Evolutionary conservation across 2,113 vertebrate genomes (phyloP).

Genomic region (Myiozetetes cayanensis): DNA sequence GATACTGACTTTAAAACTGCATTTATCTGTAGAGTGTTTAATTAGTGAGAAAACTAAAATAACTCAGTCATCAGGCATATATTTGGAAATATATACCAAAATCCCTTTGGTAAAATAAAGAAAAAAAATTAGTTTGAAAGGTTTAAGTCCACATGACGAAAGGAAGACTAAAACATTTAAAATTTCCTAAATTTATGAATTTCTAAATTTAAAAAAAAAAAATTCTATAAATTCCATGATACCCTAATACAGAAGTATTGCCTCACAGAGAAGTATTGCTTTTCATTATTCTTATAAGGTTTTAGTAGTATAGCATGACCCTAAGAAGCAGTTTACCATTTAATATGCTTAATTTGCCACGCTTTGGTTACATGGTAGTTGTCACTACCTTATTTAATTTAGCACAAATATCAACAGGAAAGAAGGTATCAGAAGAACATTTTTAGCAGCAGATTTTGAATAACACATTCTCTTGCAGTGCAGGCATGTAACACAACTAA

Average conservation of each 20-base stretch:
- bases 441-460: neutral
- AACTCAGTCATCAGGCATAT: neutral
- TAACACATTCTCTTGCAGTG: neutral
- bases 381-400: neutral
- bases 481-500: neutral
- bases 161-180: neutral
- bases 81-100: neutral
- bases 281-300: neutral
- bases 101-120: neutral
- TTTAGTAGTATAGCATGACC: neutral
- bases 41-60: neutral
- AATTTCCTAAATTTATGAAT: neutral
- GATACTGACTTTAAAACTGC: neutral
- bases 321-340: neutral
- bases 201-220: neutral
- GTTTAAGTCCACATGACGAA: neutral
- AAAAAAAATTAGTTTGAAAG: neutral
- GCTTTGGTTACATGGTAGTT: neutral
- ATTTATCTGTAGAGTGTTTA: neutral
- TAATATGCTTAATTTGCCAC: neutral
- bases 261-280: neutral
- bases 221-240: neutral
- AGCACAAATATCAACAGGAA: neutral
- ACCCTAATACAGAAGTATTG: neutral
- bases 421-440: neutral